These are phyloP conservation scores for Diorhabda carinulata DNA, from an alignment of 1,140 invertebrate species.

Conservation along the genomic window DNA sequence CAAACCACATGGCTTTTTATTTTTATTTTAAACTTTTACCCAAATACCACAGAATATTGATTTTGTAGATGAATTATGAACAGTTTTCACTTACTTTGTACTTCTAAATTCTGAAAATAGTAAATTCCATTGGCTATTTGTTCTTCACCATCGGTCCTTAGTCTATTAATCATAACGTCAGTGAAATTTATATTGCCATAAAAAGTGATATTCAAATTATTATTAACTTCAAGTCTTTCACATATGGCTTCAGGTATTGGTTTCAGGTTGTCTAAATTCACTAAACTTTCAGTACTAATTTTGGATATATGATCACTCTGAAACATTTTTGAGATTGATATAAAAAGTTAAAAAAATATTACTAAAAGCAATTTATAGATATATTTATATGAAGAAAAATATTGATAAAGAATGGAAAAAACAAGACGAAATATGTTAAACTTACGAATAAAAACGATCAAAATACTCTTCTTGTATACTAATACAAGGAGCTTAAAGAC, in stretches of 20 bases:
- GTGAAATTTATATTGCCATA: constrained; percentile 36
- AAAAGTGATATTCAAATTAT: constrained; percentile 32
- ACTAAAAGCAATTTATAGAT: not conserved
- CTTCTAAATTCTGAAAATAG: constrained; percentile 33
- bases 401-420: not conserved
- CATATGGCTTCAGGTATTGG: constrained; percentile 34
- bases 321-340: constrained; percentile 15
- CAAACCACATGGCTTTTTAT: no score
- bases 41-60: no score
- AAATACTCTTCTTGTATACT: no score
- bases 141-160: constrained; percentile 27
- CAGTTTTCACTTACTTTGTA: constrained; percentile 21
- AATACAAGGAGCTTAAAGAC: no score
- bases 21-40: no score
- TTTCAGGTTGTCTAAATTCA: constrained; percentile 25
- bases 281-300: constrained; percentile 34
- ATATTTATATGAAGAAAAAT: not conserved
- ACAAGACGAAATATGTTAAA: not conserved
- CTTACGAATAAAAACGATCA: no score
- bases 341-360: not conserved
- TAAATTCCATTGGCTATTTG: constrained; percentile 37
- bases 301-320: constrained; percentile 29
- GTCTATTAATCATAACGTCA: constrained; percentile 32
- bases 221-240: constrained; percentile 28
- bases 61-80: no score